Conservation (phyloP, 1,140 invertebrate species). For the Aphaenogaster ashmeadi region DNA sequence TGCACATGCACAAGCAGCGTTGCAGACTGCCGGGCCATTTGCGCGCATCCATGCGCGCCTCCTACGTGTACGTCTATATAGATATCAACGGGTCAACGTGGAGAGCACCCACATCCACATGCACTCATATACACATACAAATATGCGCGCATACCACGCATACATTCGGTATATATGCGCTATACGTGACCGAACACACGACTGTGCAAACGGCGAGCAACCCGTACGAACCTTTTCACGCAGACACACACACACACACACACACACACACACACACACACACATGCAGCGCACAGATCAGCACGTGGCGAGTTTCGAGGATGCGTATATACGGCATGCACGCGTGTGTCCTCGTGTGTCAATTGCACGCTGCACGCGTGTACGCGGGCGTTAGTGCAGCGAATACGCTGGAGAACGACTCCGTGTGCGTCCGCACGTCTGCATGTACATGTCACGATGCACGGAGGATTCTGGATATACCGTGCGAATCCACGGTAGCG, state of each 20-base stretch:
- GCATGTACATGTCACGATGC: conserved; percentile 61
- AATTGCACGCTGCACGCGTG: conserved; percentile 8
- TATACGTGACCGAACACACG: conserved; percentile 28
- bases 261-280: not conserved
- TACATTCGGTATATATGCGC: not conserved
- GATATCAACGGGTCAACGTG: conserved; percentile 52
- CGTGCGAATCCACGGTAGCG: not conserved
- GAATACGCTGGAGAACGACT: not conserved
- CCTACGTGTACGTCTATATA: conserved; percentile 60
- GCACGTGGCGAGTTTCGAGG: conserved; percentile 61
- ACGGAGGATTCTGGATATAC: conserved; percentile 2
- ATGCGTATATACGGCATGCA: not conserved
- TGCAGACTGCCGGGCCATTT: conserved; percentile 72
- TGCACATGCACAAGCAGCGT: conserved; percentile 50
- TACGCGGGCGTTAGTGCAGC: not conserved
- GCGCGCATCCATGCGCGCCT: conserved; percentile 75
- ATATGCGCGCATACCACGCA: no score
- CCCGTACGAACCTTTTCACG: not conserved
- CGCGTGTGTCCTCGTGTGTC: not conserved
- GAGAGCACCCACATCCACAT: conserved; percentile 36
- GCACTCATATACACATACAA: not conserved
- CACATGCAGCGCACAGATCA: not conserved
- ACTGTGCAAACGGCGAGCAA: conserved; percentile 41
- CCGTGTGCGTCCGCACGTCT: conserved; percentile 59
- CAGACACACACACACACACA: not conserved